These are phyloP conservation scores for Arrhopalites spinosus DNA, from an alignment of 2,888 invertebrate genomes.

Conservation along the genomic window DNA sequence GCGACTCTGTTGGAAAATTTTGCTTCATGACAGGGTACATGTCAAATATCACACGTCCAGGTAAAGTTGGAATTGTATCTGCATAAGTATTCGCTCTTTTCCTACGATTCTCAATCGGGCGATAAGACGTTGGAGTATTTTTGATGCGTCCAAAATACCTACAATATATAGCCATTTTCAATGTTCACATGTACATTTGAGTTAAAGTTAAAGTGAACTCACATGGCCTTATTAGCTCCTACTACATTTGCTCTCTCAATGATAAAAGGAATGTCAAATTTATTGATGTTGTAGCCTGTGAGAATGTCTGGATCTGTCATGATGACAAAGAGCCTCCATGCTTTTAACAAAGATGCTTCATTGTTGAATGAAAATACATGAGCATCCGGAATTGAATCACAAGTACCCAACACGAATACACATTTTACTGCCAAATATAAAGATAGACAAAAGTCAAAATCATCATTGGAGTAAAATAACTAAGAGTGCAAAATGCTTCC, in stretches of 20 bases:
- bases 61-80: conserved; percentile 33
- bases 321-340: conserved; percentile 44
- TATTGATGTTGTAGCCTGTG: conserved; percentile 50
- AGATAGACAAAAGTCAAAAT: not conserved
- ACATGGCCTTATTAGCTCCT: conserved; percentile 5
- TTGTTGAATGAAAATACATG: conserved; percentile 40
- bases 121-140: conserved; percentile 28
- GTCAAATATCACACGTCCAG: conserved; percentile 48
- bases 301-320: conserved; percentile 48
- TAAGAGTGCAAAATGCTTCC: not conserved
- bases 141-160: conserved; percentile 46
- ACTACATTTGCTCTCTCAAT: conserved; percentile 39
- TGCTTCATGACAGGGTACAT: conserved; percentile 45
- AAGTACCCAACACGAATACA: conserved; percentile 42
- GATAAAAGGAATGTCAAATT: conserved; percentile 49
- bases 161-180: not conserved
- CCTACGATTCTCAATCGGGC: conserved; percentile 31
- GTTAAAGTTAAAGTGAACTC: conserved; percentile 2
- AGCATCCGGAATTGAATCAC: conserved; percentile 38
- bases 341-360: conserved; percentile 36
- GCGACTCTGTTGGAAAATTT: conserved; percentile 15
- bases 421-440: conserved; percentile 29
- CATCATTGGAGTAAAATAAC: not conserved
- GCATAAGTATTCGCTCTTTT: conserved; percentile 41
- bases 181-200: not conserved